phyloP scores from a whole-genome alignment of 2,888 invertebrate species.

The Tenthredo distinguenda region DNA sequence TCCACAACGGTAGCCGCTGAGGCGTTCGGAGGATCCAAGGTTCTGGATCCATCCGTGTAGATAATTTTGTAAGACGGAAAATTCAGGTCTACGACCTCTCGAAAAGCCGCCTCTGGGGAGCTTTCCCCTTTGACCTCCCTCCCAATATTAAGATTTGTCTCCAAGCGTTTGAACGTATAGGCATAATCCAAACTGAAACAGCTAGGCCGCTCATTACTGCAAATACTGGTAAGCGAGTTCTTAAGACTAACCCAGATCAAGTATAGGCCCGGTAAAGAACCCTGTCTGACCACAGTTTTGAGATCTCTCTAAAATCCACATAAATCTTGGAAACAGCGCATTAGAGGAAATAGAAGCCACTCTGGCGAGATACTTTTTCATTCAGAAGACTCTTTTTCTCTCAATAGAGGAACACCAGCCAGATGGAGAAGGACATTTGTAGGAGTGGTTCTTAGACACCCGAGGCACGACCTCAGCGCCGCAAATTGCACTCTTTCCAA shows the following conservation, averaged over 20 bases:
- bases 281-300: neutral
- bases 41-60: neutral
- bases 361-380: neutral
- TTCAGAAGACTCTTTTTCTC: neutral
- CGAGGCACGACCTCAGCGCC: slow-evolving; percentile 38
- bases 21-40: too few species aligned
- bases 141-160: neutral
- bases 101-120: neutral
- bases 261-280: too few species aligned
- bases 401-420: slow-evolving; percentile 17
- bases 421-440: slow-evolving; percentile 51
- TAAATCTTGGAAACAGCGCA: neutral
- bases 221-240: neutral
- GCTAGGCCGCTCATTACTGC: neutral
- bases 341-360: neutral
- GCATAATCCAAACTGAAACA: neutral
- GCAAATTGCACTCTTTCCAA: slow-evolving; percentile 44
- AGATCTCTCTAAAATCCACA: neutral
- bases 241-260: neutral
- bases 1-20: too few species aligned
- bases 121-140: neutral
- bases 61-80: neutral
- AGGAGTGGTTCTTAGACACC: slow-evolving; percentile 47
- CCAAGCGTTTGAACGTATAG: neutral
- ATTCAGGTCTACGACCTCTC: neutral